Evolutionary conservation across 1,140 invertebrate genomes (phyloP), one percentile per base, ranked within the genome.

Genomic region (Drosophila repletoides): DNA sequence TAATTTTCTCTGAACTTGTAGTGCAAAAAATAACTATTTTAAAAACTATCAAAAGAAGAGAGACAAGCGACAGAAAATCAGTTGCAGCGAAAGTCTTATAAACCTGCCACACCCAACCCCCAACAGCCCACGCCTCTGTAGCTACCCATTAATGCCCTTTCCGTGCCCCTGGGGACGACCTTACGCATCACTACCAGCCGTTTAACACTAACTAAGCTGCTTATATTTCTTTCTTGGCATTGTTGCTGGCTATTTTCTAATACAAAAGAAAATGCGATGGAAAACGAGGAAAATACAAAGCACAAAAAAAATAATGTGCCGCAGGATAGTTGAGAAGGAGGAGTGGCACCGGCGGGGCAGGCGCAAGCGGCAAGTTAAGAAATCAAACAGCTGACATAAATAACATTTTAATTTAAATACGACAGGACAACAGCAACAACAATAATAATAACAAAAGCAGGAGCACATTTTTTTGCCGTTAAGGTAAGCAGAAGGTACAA

Each of bases 351-450:
- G 49, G 29, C 31, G 29, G 22, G 43, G 15, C 10, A 29, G 31
- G 10, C 12, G 9, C 12, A 7, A 9, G 29, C 24, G 55, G 64
- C 36, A 86, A 86, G 80, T 86, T 86, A 76, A 87, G 76, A 87
- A 86, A 86, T 86, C 80, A 86, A 86, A 86, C 80, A 86, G 81
- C 80, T 86, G 80, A 86, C 80, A 86, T 86, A 86, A 86, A 86
- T 86, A 86, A 86, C 80, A 86, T 86, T 86, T 86, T 86, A 86
- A 86, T 86, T 86, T 86, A 87, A 86, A 86, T 86, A 86, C 80
- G 76, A 72, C 80, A 86, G 80, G 71, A 79, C 80, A 79, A 70
- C 51, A 10, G 51, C 29, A 48, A 38, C 40, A 59, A 28, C 56
- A 66, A 63, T 19, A 69, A 56, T 24, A 61, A 61, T 55, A 67